phyloP scores from a whole-genome alignment of 1,140 invertebrate species.

The Zaprionus gabonicus region DNA sequence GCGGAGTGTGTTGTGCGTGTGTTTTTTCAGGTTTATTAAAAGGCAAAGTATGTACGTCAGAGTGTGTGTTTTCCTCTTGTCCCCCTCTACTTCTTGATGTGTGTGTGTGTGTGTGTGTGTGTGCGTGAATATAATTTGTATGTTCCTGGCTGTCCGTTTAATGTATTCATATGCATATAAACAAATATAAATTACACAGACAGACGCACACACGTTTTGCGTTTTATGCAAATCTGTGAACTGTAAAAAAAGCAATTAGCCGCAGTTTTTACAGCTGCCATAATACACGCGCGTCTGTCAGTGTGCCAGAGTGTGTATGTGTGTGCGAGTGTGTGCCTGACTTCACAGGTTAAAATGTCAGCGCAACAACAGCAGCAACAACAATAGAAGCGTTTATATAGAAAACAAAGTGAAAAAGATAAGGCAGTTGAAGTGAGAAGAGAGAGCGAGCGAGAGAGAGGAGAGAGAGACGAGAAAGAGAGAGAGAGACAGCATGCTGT shows the following conservation, averaged over 20 bases:
- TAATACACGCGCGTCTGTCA: conserved; percentile 12
- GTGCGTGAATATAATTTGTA: conserved; percentile 49
- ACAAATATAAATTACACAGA: conserved; percentile 77
- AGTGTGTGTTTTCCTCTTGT: not conserved
- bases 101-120: conserved; percentile 3
- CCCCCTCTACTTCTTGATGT: not conserved
- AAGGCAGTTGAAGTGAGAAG: not conserved
- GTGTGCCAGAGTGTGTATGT: not conserved
- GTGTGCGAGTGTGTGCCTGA: conserved; percentile 9
- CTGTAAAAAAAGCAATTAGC: conserved; percentile 71
- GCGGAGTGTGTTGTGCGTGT: conserved; percentile 46
- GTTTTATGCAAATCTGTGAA: conserved; percentile 70
- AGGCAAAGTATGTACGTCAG: conserved; percentile 21
- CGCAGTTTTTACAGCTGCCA: conserved; percentile 60
- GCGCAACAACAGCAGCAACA: conserved; percentile 11
- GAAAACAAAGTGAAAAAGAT: conserved; percentile 18
- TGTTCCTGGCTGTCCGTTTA: conserved; percentile 52
- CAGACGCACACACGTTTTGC: conserved; percentile 45
- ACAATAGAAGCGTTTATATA: conserved; percentile 14
- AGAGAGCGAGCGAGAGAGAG: not conserved
- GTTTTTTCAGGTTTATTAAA: conserved; percentile 72
- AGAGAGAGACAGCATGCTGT: not conserved
- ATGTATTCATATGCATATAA: conserved; percentile 75
- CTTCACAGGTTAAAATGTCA: conserved; percentile 40
- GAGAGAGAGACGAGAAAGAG: not conserved